Evolutionary conservation across 2,797 vertebrate genomes (phyloP).

Genomic region (Tenualosa ilisha): DNA sequence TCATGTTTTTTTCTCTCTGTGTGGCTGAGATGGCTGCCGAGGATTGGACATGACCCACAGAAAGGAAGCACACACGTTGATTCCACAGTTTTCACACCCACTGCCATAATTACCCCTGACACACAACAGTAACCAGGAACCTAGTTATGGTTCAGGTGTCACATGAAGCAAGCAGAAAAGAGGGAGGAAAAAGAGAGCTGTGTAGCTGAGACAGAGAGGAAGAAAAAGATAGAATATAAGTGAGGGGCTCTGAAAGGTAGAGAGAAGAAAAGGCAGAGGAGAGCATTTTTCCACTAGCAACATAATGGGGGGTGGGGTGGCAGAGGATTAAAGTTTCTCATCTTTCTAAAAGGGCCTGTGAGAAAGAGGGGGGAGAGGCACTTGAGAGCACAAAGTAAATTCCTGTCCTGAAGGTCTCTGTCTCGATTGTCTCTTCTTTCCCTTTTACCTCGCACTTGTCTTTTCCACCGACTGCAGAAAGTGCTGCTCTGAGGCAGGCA

Average conservation of each 20-base stretch:
- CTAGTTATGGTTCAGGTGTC: conserved; percentile 32
- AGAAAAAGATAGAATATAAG: neutral
- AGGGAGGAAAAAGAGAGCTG: neutral
- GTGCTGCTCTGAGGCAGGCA: neutral
- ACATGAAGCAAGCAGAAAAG: conserved; percentile 18
- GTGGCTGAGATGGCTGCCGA: conserved; percentile 15
- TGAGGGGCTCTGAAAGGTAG: neutral
- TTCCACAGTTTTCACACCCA: conserved; percentile 43
- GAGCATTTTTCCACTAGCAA: neutral
- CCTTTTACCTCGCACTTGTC: no score
- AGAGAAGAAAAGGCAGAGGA: neutral
- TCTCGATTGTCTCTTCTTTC: neutral
- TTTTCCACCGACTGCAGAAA: neutral
- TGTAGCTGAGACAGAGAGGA: neutral
- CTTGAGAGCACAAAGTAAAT: conserved; percentile 13
- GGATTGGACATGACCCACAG: conserved; percentile 8
- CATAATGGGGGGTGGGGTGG: neutral
- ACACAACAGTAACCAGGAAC: conserved; percentile 49
- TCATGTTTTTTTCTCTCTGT: neutral
- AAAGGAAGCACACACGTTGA: neutral
- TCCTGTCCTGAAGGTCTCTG: conserved; percentile 2
- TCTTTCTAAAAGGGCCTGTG: neutral
- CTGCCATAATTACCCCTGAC: conserved; percentile 36
- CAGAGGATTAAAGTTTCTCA: neutral
- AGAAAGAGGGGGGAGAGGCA: neutral